Percentiles rank a stretch among this genome's conserved stretches.
Evolutionary conservation across 2,797 vertebrate species (phyloP).

Genomic region (Catostomus latipinnis): DNA sequence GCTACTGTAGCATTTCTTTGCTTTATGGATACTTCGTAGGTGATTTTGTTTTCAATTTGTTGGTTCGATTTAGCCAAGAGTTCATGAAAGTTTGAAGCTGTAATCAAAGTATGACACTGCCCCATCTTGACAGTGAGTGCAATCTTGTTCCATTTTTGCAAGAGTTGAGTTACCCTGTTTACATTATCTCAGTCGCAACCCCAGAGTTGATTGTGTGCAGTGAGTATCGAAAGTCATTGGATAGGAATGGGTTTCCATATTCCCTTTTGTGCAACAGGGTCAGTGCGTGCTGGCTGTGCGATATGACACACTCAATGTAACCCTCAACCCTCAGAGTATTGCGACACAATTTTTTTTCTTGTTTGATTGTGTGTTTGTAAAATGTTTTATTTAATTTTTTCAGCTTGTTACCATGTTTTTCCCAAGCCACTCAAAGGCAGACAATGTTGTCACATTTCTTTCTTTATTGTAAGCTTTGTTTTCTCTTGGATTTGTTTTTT

Average conservation of each 20-base stretch:
- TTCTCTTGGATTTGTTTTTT: conserved; percentile 15
- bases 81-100: background rate
- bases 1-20: conserved; percentile 26
- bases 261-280: conserved; percentile 63
- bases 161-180: conserved; percentile 73
- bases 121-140: conserved; percentile 61
- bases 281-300: conserved; percentile 58
- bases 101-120: background rate
- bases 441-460: conserved; percentile 21
- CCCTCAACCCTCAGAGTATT: conserved; percentile 64
- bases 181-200: conserved; percentile 58
- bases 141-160: conserved; percentile 70
- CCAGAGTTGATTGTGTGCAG: conserved; percentile 59
- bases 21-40: background rate
- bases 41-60: background rate
- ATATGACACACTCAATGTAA: conserved; percentile 48
- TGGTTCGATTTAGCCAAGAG: background rate
- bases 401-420: conserved; percentile 29
- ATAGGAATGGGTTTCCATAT: conserved; percentile 62
- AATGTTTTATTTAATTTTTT: conserved; percentile 50
- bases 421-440: conserved; percentile 17
- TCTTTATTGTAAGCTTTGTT: conserved; percentile 11
- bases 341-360: conserved; percentile 24
- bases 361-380: background rate
- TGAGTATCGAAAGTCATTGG: conserved; percentile 14